Percentiles rank a stretch among this genome's conserved stretches.
phyloP scores from a whole-genome alignment of 2,113 vertebrate species.

The Peromyscus maniculatus region DNA sequence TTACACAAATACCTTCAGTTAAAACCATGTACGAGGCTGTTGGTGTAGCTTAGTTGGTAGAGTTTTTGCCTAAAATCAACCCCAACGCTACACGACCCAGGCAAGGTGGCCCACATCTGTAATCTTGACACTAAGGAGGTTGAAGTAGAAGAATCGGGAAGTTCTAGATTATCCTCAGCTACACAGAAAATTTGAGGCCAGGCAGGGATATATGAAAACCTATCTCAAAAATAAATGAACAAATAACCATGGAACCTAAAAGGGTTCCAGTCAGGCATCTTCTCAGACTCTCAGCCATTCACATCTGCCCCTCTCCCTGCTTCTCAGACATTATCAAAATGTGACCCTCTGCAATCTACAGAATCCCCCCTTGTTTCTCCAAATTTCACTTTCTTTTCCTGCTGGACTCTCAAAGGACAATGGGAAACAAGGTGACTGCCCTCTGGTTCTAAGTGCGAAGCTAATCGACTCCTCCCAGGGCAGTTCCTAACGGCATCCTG shows the following conservation, averaged over 20 bases:
- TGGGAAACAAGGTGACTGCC: slow-evolving; percentile 46
- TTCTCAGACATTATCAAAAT: slow-evolving; percentile 33
- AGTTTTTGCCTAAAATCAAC: background rate
- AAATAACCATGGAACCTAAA: background rate
- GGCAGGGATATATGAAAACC: background rate
- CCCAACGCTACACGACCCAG: background rate
- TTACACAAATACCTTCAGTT: slow-evolving; percentile 9
- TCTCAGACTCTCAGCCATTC: background rate
- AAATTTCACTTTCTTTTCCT: slow-evolving; percentile 30
- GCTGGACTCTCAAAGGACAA: slow-evolving; percentile 40
- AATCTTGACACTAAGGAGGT: background rate
- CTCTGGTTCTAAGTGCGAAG: slow-evolving; percentile 53
- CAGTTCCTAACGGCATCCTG: slow-evolving; percentile 72
- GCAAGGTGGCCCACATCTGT: background rate
- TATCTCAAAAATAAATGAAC: background rate
- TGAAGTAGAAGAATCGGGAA: no score
- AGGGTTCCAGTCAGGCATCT: background rate
- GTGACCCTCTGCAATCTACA: background rate
- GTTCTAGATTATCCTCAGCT: background rate
- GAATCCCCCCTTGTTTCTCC: slow-evolving; percentile 28
- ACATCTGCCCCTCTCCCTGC: background rate
- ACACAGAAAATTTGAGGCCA: background rate
- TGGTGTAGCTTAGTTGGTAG: background rate
- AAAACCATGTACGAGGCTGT: background rate
- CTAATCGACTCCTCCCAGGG: slow-evolving; percentile 71